A percentile compares a stretch with the other conserved stretches of the same genome.
Evolutionary conservation across 2,888 invertebrate genomes (phyloP).

Genomic region (Dromius quadrimaculatus): DNA sequence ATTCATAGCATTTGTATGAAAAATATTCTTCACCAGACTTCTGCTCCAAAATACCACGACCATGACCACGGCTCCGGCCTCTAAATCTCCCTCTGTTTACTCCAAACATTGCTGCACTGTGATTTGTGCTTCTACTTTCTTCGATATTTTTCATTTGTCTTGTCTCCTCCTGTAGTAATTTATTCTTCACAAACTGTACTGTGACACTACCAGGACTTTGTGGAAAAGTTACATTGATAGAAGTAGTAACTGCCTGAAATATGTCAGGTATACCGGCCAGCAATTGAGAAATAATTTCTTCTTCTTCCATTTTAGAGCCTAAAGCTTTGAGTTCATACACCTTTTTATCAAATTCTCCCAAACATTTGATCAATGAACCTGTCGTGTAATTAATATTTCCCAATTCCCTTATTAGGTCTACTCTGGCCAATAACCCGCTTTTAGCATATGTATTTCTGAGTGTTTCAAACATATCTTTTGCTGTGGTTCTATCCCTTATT

Average conservation of each 20-base stretch:
- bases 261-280: conserved; percentile 50
- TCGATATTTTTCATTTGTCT: conserved; percentile 14
- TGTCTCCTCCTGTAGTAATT: conserved; percentile 41
- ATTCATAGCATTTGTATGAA: conserved; percentile 51
- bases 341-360: conserved; percentile 52
- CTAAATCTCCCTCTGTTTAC: no score
- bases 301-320: conserved; percentile 44
- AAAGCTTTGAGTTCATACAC: conserved; percentile 42
- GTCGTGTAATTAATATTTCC: conserved; percentile 47
- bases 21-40: conserved; percentile 27
- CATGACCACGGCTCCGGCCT: no score
- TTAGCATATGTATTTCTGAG: conserved; percentile 45
- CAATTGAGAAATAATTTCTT: conserved; percentile 51
- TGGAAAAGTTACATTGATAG: conserved; percentile 51
- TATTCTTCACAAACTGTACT: conserved; percentile 48
- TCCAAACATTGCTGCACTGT: not conserved
- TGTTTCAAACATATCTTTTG: conserved; percentile 54
- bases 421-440: conserved; percentile 49
- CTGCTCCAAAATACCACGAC: no score
- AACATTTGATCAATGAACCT: conserved; percentile 42
- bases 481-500: conserved; percentile 54
- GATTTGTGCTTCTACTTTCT: conserved; percentile 1
- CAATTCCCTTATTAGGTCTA: conserved; percentile 48
- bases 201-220: conserved; percentile 30
- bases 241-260: conserved; percentile 48